These are phyloP conservation scores for Syrmaticus mikado DNA, from an alignment of 2,113 vertebrate genomes.

Conservation along the genomic window DNA sequence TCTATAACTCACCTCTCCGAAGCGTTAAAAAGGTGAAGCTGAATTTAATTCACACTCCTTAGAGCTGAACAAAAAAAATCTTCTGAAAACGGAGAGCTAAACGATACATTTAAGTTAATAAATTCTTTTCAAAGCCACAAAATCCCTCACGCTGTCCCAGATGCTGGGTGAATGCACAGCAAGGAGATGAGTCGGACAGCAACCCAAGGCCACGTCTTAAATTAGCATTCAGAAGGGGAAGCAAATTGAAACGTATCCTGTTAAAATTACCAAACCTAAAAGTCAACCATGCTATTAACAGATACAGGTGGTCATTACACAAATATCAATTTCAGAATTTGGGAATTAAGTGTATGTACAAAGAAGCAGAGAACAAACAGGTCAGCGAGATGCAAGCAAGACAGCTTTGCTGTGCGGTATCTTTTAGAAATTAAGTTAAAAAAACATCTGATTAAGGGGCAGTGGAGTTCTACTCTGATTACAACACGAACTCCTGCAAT, in stretches of 20 bases:
- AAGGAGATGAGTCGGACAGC: not conserved
- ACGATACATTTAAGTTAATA: not conserved
- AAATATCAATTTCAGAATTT: not conserved
- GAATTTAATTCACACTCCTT: not conserved
- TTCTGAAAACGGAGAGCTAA: not conserved
- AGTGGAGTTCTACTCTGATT: no score
- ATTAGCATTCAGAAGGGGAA: not conserved
- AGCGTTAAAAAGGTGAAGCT: not conserved
- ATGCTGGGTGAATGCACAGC: not conserved
- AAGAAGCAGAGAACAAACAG: not conserved
- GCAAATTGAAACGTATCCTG: not conserved
- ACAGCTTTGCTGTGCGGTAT: fast-evolving
- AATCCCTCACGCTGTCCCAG: not conserved
- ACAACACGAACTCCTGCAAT: not conserved
- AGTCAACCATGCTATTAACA: not conserved
- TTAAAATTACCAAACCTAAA: not conserved
- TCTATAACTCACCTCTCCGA: not conserved
- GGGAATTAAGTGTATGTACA: not conserved
- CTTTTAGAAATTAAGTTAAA: not conserved
- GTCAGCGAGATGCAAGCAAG: not conserved
- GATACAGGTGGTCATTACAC: not conserved
- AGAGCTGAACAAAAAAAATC: not conserved
- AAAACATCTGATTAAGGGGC: not conserved
- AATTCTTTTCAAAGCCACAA: not conserved
- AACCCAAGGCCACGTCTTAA: not conserved